A percentile compares a stretch with the other conserved stretches of the same genome.
Evolutionary conservation across 2,113 vertebrate genomes (phyloP).

Genomic region (Tenrec ecaudatus): DNA sequence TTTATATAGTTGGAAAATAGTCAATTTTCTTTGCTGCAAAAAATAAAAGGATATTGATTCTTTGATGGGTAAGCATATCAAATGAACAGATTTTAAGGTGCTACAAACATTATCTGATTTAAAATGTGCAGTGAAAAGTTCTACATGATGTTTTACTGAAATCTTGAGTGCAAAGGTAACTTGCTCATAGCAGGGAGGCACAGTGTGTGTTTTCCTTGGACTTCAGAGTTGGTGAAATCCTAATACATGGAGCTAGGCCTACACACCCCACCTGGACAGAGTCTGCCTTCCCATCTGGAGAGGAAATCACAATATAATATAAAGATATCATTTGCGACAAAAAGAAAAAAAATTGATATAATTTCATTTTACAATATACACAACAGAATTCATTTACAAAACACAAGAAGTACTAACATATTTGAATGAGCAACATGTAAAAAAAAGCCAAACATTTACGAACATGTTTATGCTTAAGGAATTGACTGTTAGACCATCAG

Average conservation of each 20-base stretch:
- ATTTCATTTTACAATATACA: constrained; percentile 43
- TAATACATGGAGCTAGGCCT: neutral
- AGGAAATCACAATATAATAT: neutral
- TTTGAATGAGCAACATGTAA: constrained; percentile 36
- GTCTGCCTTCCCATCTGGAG: neutral
- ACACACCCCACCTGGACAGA: neutral
- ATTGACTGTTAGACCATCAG: neutral
- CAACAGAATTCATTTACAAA: constrained; percentile 43
- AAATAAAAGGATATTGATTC: constrained; percentile 68
- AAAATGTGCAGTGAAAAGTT: constrained; percentile 31
- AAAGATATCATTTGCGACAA: constrained; percentile 50
- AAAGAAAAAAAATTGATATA: constrained; percentile 41
- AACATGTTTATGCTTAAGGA: constrained; percentile 42
- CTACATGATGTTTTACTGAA: constrained; percentile 26
- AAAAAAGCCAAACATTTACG: constrained; percentile 63
- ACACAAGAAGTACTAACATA: constrained; percentile 46
- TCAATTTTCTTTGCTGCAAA: constrained; percentile 73
- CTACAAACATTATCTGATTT: constrained; percentile 59
- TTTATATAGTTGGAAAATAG: constrained; percentile 83
- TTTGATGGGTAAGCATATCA: constrained; percentile 65
- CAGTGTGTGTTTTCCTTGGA: neutral
- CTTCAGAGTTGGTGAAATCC: constrained; percentile 33
- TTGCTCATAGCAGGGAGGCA: constrained; percentile 1
- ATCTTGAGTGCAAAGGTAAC: constrained; percentile 26
- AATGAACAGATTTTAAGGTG: constrained; percentile 67